Percentiles rank a stretch among this genome's conserved stretches.
phyloP scores from a whole-genome alignment of 1,140 invertebrate genomes.

The Leucophenga varia region DNA sequence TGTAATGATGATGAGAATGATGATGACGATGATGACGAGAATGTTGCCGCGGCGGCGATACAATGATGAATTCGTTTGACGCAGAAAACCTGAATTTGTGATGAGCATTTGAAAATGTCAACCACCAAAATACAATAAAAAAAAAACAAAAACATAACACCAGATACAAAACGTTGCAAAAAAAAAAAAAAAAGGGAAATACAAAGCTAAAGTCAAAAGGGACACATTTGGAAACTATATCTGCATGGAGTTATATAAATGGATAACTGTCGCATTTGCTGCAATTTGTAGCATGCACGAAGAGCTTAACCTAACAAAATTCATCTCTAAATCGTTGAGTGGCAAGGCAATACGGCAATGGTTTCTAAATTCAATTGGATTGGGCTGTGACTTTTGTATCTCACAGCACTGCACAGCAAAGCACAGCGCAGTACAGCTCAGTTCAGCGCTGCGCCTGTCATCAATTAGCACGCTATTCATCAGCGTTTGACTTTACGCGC shows the following conservation, averaged over 20 bases:
- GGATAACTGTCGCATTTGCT: slow-evolving; percentile 13
- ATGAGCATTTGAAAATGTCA: too few species aligned
- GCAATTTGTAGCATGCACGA: slow-evolving; percentile 7
- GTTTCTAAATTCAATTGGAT: too few species aligned
- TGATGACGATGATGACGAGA: slow-evolving; percentile 15
- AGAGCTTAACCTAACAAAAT: too few species aligned
- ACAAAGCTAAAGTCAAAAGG: slow-evolving; percentile 17
- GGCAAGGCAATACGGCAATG: too few species aligned
- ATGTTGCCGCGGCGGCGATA: slow-evolving; percentile 18
- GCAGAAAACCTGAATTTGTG: too few species aligned
- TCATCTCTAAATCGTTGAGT: too few species aligned
- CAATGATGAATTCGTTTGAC: not conserved
- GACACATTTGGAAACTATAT: too few species aligned
- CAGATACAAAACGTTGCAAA: too few species aligned
- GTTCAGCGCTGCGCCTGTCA: slow-evolving; percentile 39
- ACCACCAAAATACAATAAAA: too few species aligned
- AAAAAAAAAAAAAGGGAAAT: not conserved
- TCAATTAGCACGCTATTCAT: slow-evolving; percentile 57
- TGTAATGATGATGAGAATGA: slow-evolving; percentile 11
- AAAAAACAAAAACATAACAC: too few species aligned
- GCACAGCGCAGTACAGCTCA: not conserved
- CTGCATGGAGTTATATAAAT: too few species aligned
- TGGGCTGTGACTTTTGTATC: too few species aligned
- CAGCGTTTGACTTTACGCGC: slow-evolving; percentile 22
- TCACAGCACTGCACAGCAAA: not conserved